These are phyloP conservation scores for Lophotis ruficrista DNA, from an alignment of 2,113 vertebrate species.

Conservation along the genomic window DNA sequence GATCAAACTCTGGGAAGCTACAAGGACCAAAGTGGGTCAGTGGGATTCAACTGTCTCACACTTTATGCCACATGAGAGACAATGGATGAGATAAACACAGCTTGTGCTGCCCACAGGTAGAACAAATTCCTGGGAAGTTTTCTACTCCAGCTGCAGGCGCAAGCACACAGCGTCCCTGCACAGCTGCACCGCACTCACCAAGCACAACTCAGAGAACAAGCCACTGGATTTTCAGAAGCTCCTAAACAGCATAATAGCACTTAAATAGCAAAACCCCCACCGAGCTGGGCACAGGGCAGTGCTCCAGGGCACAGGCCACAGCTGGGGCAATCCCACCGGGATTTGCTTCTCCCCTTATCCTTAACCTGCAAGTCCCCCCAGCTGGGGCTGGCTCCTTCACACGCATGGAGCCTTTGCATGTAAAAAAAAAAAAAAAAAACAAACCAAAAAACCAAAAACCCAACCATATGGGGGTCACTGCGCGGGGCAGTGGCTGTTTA, in stretches of 20 bases:
- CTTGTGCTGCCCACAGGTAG: neutral
- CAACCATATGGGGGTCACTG: neutral
- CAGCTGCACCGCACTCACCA: accelerated
- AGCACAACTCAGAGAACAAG: accelerated
- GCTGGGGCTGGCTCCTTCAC: neutral
- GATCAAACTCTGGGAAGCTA: neutral
- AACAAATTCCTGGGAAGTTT: neutral
- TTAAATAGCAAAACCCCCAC: accelerated
- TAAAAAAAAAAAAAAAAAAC: too few relatives aligned
- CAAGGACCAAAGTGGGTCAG: neutral
- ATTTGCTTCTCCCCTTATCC: accelerated
- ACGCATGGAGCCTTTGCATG: too few relatives aligned
- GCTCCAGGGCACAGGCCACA: accelerated
- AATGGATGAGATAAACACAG: neutral
- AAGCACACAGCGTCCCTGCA: too few relatives aligned
- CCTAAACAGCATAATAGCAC: accelerated
- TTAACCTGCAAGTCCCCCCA: too few relatives aligned
- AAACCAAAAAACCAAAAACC: too few relatives aligned
- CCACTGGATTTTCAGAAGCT: accelerated
- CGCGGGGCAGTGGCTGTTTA: neutral
- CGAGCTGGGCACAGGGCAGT: accelerated
- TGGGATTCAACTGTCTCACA: accelerated
- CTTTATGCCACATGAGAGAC: neutral
- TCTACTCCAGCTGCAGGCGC: neutral
- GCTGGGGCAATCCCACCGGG: accelerated